Evolutionary conservation across 2,113 vertebrate genomes (phyloP), one percentile per base, ranked within the genome.

Genomic region (Epinephelus moara): DNA sequence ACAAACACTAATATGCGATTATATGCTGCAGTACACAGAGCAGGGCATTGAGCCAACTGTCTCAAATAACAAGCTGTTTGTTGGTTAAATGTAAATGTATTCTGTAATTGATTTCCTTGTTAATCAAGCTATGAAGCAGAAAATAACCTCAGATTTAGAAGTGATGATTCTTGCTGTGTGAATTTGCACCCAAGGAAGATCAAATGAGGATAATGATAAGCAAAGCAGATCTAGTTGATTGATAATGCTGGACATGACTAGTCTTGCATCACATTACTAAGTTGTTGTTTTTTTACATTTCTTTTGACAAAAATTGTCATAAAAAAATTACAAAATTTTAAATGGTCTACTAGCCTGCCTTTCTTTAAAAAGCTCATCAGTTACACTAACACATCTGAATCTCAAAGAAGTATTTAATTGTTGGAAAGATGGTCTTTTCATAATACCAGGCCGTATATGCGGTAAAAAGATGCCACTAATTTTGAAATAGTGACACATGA

Each of bases 71-170:
- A 60, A 49, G 53, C 5, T 27, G 67, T 62, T 61, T 62, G 52
- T 67, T 69, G 17, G 42, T 30, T 42, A 42, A 71, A 77, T 57
- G 27, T 77, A 52, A 67, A 71, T 83, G 60, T 72, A 23, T 60
- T 33, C 45, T 74, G n/a, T 33, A 66, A 55, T 72, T 56, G 74
- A 71, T 71, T 71, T 71, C 21, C 17, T 25, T 56, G 19, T 60
- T 73, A 37, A 21, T 68, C 42, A 13, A 45, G 14, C 45, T 60
- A 23, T 53, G 52, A 57, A 61, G 62, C 55, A 61, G 70, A 78
- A 75, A 55, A 75, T 47, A n/a, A 69, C n/a, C 15, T 25, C 59
- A 13, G 17, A 60, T 76, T 56, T 37, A 63, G 13, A 68, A n/a
- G 19, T 49, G 49, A 33, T 49, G 56, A 25, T 60, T 33, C 33